Percentiles rank a stretch among this genome's conserved stretches.
Evolutionary conservation across 1,140 invertebrate species (phyloP).

Genomic region (Procambarus virginalis): DNA sequence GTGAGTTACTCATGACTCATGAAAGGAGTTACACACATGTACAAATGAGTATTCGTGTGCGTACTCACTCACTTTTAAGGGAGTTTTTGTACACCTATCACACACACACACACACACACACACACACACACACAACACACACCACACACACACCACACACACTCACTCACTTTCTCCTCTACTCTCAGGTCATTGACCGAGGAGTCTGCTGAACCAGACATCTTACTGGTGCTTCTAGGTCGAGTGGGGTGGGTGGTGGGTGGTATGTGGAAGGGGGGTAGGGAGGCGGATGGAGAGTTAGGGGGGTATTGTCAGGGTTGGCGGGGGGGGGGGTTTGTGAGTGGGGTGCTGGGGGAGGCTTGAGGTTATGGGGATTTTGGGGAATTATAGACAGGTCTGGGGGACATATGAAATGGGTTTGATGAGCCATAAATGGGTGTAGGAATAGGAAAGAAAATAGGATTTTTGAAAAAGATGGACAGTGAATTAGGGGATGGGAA

Average conservation of each 20-base stretch:
- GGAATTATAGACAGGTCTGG: neutral
- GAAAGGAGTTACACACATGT: too few species aligned
- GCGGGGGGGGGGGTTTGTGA: too few species aligned
- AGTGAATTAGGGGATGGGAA: too few species aligned
- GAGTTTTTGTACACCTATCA: neutral
- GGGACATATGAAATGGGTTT: neutral
- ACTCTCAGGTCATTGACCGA: neutral
- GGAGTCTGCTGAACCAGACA: neutral
- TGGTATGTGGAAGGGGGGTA: neutral
- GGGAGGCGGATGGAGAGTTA: too few species aligned
- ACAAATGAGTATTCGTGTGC: too few species aligned
- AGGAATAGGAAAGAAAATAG: too few species aligned
- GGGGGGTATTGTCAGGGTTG: too few species aligned
- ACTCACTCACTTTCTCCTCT: slow-evolving; percentile 8
- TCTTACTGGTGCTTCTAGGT: neutral
- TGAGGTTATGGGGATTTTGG: neutral
- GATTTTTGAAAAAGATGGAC: too few species aligned
- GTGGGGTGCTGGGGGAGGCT: neutral
- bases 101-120: neutral
- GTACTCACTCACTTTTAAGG: too few species aligned
- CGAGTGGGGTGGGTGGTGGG: neutral
- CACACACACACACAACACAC: neutral
- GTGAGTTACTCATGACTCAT: too few species aligned
- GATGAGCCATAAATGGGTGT: too few species aligned
- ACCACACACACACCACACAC: neutral